A percentile compares a stretch with the other conserved stretches of the same genome.
These are phyloP conservation scores for Otus sunia DNA, from an alignment of 2,113 vertebrate species.

Conservation along the genomic window DNA sequence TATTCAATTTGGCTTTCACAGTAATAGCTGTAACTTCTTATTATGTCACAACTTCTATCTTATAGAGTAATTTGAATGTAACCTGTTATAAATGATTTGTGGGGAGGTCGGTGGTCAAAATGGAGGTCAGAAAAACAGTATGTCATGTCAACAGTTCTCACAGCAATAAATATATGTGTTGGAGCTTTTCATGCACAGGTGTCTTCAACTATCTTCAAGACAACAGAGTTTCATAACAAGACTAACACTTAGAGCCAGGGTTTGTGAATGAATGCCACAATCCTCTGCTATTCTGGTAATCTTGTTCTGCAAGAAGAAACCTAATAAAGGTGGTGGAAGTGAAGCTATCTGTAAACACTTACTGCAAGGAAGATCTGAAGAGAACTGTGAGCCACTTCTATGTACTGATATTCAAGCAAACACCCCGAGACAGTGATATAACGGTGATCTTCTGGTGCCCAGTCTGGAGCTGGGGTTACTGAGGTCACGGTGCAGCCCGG, in stretches of 20 bases:
- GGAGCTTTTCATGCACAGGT: neutral
- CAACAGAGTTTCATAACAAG: neutral
- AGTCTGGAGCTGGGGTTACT: conserved; percentile 94
- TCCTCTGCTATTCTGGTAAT: neutral
- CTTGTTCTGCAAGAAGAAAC: neutral
- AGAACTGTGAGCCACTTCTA: conserved; percentile 97
- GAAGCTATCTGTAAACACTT: conserved; percentile 73
- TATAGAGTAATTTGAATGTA: neutral
- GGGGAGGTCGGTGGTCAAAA: neutral
- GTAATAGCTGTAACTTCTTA: neutral
- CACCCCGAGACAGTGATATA: conserved; percentile 97
- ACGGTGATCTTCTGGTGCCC: conserved; percentile 97
- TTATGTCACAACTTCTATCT: neutral
- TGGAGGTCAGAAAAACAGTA: neutral
- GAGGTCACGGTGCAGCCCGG: conserved; percentile 94
- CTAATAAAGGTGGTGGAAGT: neutral
- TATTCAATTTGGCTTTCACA: neutral
- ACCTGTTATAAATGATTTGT: neutral
- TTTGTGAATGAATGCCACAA: neutral
- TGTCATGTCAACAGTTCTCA: neutral
- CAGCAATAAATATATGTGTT: neutral
- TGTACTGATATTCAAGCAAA: conserved; percentile 95
- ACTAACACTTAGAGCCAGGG: neutral
- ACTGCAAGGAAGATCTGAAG: conserved; percentile 98
- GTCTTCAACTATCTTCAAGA: neutral